Conservation (phyloP, 2,113 vertebrate species). For the Protomyctophum bolini region DNA sequence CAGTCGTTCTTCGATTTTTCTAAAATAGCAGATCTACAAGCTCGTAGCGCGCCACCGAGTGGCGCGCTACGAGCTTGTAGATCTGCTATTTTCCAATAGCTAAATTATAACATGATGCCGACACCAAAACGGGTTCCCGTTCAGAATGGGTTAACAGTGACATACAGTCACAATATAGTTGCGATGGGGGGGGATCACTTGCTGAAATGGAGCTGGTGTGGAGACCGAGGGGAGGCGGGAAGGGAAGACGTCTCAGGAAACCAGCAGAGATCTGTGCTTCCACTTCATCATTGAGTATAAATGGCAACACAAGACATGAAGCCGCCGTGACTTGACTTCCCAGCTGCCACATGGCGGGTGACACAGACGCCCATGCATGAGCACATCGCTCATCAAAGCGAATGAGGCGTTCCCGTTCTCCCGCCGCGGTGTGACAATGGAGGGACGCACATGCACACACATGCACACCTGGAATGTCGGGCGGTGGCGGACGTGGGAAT, state of each 20-base stretch:
- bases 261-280: slow-evolving; percentile 57
- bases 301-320: slow-evolving; percentile 63
- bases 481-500: slow-evolving; percentile 45
- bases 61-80: too few relatives aligned
- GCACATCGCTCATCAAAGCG: slow-evolving; percentile 75
- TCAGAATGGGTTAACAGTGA: too few relatives aligned
- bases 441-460: slow-evolving; percentile 30
- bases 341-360: slow-evolving; percentile 74
- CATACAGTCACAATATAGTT: slow-evolving; percentile 52
- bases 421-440: slow-evolving; percentile 59
- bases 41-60: too few relatives aligned
- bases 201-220: slow-evolving; percentile 32
- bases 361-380: slow-evolving; percentile 73
- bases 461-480: slow-evolving; percentile 70
- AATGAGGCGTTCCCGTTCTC: slow-evolving; percentile 66
- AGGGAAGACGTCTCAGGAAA: slow-evolving; percentile 34
- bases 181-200: slow-evolving; percentile 54
- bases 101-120: too few relatives aligned
- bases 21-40: too few relatives aligned
- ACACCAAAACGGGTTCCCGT: too few relatives aligned
- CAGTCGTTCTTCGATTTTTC: too few relatives aligned
- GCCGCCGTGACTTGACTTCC: slow-evolving; percentile 62
- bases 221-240: neutral
- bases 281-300: slow-evolving; percentile 73
- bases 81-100: too few relatives aligned